Percentiles rank a stretch among this genome's conserved stretches.
phyloP scores from a whole-genome alignment of 2,888 invertebrate species.

The Scaptomyza cyrtandrae region DNA sequence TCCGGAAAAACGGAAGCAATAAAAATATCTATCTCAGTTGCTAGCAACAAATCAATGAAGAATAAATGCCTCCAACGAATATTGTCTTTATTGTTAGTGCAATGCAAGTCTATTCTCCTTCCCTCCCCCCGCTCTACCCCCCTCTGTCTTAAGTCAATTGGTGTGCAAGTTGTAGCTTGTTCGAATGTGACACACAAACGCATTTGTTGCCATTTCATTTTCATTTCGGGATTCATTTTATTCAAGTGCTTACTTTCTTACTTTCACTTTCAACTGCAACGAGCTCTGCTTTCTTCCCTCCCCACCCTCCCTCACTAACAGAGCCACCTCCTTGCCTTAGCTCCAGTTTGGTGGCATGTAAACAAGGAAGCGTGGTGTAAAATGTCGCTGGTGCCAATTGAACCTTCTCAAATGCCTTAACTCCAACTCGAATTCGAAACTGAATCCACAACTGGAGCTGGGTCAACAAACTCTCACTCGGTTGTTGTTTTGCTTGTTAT shows the following conservation, averaged over 20 bases:
- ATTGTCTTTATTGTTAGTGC: constrained; percentile 21
- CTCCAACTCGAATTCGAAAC: not conserved
- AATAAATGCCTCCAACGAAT: constrained; percentile 1
- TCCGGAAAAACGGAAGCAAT: constrained; percentile 41
- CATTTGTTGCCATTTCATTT: constrained; percentile 76
- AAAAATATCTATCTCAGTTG: constrained; percentile 21
- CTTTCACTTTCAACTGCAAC: constrained; percentile 50
- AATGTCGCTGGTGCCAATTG: constrained; percentile 77
- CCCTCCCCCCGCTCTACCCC: accelerated
- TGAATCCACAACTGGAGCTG: constrained; percentile 2
- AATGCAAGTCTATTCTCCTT: constrained; percentile 9
- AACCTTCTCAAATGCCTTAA: constrained; percentile 57
- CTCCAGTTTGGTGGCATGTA: constrained; percentile 54
- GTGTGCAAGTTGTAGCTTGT: constrained; percentile 3
- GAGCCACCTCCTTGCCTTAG: not conserved
- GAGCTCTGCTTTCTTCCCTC: constrained; percentile 14
- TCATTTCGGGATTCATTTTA: constrained; percentile 65
- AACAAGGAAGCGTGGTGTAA: constrained; percentile 69
- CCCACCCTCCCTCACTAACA: not conserved
- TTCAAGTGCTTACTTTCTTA: constrained; percentile 66
- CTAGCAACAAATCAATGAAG: constrained; percentile 60
- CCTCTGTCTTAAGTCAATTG: too few relatives aligned
- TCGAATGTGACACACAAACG: constrained; percentile 45
- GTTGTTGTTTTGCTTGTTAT: not conserved
- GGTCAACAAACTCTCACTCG: not conserved